Evolutionary conservation across 2,888 invertebrate species (phyloP).

Genomic region (Andrena minutula): DNA sequence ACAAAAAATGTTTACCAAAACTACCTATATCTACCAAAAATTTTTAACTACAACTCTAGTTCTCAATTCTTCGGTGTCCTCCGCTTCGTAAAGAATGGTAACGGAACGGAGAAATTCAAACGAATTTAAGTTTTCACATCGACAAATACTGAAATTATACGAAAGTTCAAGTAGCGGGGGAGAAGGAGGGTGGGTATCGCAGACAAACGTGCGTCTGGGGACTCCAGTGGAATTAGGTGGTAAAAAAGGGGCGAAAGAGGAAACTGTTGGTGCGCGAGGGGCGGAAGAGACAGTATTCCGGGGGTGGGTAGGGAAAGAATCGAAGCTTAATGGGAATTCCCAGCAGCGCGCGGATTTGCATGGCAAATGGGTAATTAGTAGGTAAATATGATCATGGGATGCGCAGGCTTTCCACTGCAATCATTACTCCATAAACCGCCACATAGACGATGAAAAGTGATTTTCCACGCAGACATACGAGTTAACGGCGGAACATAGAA

Average conservation of each 20-base stretch:
- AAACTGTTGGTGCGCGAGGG: not conserved
- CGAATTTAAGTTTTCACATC: slow-evolving; percentile 46
- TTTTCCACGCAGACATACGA: not conserved
- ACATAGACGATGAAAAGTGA: slow-evolving; percentile 6
- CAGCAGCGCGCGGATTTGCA: slow-evolving; percentile 50
- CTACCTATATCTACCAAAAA: not conserved
- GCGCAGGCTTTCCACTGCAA: slow-evolving; percentile 5
- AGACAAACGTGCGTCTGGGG: slow-evolving; percentile 50
- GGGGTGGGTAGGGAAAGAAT: slow-evolving; percentile 40
- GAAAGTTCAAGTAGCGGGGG: slow-evolving; percentile 33
- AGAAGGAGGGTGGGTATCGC: not conserved
- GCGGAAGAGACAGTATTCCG: slow-evolving; percentile 1
- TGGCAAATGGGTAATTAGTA: slow-evolving; percentile 64
- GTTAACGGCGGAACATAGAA: not conserved
- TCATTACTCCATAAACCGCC: slow-evolving; percentile 34
- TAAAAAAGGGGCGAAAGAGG: slow-evolving; percentile 16
- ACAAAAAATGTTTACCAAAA: not conserved
- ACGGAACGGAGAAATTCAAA: slow-evolving; percentile 26
- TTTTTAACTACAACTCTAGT: not conserved
- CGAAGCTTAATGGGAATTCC: slow-evolving; percentile 51
- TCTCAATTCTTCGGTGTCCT: not conserved
- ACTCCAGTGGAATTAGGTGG: slow-evolving; percentile 51
- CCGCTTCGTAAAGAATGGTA: not conserved
- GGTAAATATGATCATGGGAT: slow-evolving; percentile 55
- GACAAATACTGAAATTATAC: slow-evolving; percentile 58